These are phyloP conservation scores for Etheostoma cragini DNA, from an alignment of 2,113 vertebrate species.

Conservation along the genomic window DNA sequence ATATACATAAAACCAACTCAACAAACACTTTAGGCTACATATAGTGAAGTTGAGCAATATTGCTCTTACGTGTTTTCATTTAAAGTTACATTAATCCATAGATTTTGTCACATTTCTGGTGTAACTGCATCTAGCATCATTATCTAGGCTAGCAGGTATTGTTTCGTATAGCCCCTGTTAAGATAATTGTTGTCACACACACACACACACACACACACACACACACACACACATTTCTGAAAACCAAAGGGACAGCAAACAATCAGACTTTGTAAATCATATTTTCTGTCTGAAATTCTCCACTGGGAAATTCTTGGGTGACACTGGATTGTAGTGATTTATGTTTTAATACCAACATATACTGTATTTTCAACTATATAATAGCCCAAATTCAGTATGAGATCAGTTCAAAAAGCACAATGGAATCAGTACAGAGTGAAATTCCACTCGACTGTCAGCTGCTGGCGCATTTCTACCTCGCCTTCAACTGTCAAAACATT, in stretches of 20 bases:
- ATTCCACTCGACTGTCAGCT: too few relatives aligned
- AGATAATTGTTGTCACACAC: not conserved
- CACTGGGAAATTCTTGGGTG: constrained; percentile 6
- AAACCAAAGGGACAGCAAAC: constrained; percentile 6
- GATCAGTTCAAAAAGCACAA: not conserved
- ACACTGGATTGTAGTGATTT: constrained; percentile 6
- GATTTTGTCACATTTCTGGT: not conserved
- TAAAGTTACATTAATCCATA: not conserved
- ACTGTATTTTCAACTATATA: constrained; percentile 7
- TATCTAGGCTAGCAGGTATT: not conserved
- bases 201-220: too few relatives aligned
- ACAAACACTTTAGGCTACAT: not conserved
- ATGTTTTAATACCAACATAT: not conserved
- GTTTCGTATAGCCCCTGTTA: not conserved
- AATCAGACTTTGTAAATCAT: constrained; percentile 16
- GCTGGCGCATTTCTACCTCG: fast-evolving
- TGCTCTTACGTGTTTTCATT: not conserved
- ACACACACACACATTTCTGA: not conserved
- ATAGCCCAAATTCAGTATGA: not conserved
- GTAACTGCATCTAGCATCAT: not conserved
- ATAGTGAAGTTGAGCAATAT: not conserved
- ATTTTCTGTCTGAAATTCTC: constrained; percentile 29
- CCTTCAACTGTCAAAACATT: not conserved
- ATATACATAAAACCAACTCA: constrained; percentile 10
- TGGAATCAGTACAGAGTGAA: not conserved